A percentile compares a stretch with the other conserved stretches of the same genome.
Evolutionary conservation across 2,888 invertebrate species (phyloP).

Genomic region (Conchocele bisecta): DNA sequence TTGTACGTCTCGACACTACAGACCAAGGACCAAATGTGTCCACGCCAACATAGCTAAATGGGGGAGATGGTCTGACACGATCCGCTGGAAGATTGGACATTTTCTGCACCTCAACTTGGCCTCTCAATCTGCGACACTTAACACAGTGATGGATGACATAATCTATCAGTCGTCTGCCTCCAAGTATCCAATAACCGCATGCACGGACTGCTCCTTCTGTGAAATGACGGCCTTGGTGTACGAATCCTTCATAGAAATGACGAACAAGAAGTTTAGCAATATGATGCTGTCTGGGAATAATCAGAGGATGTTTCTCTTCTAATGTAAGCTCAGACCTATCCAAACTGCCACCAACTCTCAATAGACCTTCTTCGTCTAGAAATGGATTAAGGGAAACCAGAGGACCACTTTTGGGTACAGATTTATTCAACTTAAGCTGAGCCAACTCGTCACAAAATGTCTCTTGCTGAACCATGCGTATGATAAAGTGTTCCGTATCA

Average conservation of each 20-base stretch:
- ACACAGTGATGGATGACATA: slow-evolving; percentile 8
- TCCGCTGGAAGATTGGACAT: slow-evolving; percentile 49
- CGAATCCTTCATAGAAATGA: slow-evolving; percentile 32
- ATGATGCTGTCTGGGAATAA: slow-evolving; percentile 27
- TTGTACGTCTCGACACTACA: slow-evolving; percentile 19
- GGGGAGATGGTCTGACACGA: slow-evolving; percentile 33
- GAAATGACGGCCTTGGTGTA: slow-evolving; percentile 38
- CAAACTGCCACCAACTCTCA: slow-evolving; percentile 17
- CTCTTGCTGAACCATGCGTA: no score
- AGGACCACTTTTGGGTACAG: slow-evolving; percentile 12
- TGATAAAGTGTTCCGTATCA: no score
- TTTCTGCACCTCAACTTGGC: slow-evolving; percentile 6
- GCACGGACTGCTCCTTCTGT: slow-evolving; percentile 27
- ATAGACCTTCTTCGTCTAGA: slow-evolving; percentile 6
- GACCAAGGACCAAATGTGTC: slow-evolving; percentile 46
- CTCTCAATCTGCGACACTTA: slow-evolving; percentile 15
- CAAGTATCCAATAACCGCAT: slow-evolving; percentile 43
- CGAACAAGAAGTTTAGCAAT: slow-evolving; percentile 3
- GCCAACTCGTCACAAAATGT: no score
- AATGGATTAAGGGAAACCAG: slow-evolving; percentile 13
- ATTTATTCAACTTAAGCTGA: no score
- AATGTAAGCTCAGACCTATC: neutral
- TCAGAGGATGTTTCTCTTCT: slow-evolving; percentile 11
- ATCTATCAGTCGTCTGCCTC: no score
- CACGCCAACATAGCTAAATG: slow-evolving; percentile 44